Base-by-base conservation (phyloP, 2,113 vertebrate species). In the Pheucticus melanocephalus region DNA sequence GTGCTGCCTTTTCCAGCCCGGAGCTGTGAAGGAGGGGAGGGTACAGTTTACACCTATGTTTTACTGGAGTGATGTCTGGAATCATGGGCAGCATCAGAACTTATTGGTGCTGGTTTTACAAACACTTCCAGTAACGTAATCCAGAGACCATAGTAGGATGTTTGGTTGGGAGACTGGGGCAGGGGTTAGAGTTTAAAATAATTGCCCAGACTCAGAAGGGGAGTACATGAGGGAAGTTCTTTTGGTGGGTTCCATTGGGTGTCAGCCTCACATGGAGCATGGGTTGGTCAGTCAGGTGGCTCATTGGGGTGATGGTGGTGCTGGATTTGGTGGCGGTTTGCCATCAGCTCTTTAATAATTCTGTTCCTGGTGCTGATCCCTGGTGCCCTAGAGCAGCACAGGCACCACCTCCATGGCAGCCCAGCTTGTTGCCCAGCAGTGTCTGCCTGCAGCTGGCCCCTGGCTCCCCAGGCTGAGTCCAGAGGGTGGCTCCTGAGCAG, bases 191-290 rank as follows among this genome's bases (percentile, higher is more conserved):
- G 33, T 63, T 88, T 77, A 42, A 54, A 88, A 63, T 19, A 77
- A 15, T 63, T 77, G 48, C 23, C 13, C 21, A 17, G 56, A 69
- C 47, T 69, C 33, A n/a, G n/a, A 63, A 60, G 53, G 71, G 48
- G 25, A 60, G 4, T 57, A 3, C 27, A 4, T 0, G 2, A 48
- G 79, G 17, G 0, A 5, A 33, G 42, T 76, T 45, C 23, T 54
- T n/a, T 15, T 0, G 0, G 2, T 39, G 1, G 1, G 22, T 61
- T 61, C 59, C 63, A 25, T 31, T 0, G 21, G n/a, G 64, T 69
- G 61, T 10, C 5, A 5, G 6, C 63, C 44, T 70, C 4, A 1
- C 3, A 1, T 1, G 2, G n/a, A 13, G 19, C 1, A 1, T 19
- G 4, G 31, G 23, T 42, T 73, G 31, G 5, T 48, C 50, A 3